Percentiles rank a stretch among this genome's conserved stretches.
Conservation (phyloP, 2,888 invertebrate genomes). For the Phyto melanocephala region DNA sequence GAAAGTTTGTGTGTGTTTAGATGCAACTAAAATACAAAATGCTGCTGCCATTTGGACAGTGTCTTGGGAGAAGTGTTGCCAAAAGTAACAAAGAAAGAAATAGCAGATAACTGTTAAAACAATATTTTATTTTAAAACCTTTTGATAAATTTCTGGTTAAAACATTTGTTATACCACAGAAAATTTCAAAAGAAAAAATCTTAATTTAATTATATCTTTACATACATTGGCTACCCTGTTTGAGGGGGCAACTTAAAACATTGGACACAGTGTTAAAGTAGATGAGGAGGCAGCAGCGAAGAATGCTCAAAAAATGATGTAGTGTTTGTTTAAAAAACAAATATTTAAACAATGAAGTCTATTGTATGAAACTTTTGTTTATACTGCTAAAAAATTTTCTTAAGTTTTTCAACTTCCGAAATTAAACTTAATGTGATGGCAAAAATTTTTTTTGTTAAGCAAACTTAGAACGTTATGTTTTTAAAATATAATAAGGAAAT, state of each 20-base stretch:
- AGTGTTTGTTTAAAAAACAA: slow-evolving; percentile 41
- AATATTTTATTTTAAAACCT: too few relatives aligned
- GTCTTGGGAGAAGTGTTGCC: not conserved
- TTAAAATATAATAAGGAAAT: not conserved
- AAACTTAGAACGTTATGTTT: not conserved
- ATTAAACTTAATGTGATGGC: slow-evolving; percentile 3
- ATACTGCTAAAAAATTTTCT: not conserved
- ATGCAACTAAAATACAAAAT: slow-evolving; percentile 33
- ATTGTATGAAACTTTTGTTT: slow-evolving; percentile 42
- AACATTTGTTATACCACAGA: too few relatives aligned
- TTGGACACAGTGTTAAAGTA: too few relatives aligned
- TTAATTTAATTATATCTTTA: too few relatives aligned
- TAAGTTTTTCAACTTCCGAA: not conserved
- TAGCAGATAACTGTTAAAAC: too few relatives aligned
- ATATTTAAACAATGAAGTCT: slow-evolving; percentile 35
- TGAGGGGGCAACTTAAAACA: too few relatives aligned
- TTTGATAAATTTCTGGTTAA: too few relatives aligned
- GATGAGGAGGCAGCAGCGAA: too few relatives aligned
- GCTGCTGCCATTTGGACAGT: slow-evolving; percentile 37
- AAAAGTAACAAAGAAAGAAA: too few relatives aligned
- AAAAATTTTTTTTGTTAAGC: not conserved
- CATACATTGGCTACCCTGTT: too few relatives aligned
- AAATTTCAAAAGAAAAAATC: too few relatives aligned
- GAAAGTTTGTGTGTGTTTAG: not conserved
- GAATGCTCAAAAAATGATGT: not conserved